A percentile compares a stretch with the other conserved stretches of the same genome.
These are phyloP conservation scores for Morinoia aosen DNA, from an alignment of 2,888 invertebrate species.

Conservation along the genomic window DNA sequence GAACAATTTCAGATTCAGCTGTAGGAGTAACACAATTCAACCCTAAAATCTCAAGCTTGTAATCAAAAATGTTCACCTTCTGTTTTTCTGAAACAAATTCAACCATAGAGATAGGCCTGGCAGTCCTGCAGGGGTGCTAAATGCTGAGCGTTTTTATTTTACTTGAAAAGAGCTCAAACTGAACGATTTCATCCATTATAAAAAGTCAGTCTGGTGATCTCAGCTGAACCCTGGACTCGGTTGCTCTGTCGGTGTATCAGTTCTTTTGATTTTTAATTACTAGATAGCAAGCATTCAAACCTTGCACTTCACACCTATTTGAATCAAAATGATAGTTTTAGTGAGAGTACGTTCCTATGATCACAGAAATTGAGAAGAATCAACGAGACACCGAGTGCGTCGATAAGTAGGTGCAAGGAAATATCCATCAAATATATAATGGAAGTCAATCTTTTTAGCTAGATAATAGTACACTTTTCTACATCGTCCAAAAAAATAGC, in stretches of 20 bases:
- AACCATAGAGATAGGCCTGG: no score
- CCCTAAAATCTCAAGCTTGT: no score
- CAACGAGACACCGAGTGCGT: constrained; percentile 3
- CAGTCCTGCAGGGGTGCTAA: no score
- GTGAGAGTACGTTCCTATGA: neutral
- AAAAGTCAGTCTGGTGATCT: neutral
- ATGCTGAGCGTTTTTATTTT: no score
- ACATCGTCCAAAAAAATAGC: neutral
- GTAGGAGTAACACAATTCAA: no score
- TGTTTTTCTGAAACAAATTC: no score
- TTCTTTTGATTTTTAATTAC: neutral
- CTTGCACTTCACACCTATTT: neutral
- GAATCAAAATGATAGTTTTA: neutral
- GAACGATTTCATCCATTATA: no score
- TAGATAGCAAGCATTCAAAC: neutral
- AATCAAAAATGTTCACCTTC: no score
- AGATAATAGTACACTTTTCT: neutral
- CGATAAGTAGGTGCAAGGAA: constrained; percentile 1
- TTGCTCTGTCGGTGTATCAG: neutral
- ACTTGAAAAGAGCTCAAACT: no score
- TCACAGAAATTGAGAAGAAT: neutral
- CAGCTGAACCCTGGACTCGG: neutral
- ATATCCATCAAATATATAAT: neutral
- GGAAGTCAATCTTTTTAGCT: neutral
- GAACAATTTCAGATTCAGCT: no score